Evolutionary conservation across 2,113 vertebrate species (phyloP).

Genomic region (Zapornia atra): DNA sequence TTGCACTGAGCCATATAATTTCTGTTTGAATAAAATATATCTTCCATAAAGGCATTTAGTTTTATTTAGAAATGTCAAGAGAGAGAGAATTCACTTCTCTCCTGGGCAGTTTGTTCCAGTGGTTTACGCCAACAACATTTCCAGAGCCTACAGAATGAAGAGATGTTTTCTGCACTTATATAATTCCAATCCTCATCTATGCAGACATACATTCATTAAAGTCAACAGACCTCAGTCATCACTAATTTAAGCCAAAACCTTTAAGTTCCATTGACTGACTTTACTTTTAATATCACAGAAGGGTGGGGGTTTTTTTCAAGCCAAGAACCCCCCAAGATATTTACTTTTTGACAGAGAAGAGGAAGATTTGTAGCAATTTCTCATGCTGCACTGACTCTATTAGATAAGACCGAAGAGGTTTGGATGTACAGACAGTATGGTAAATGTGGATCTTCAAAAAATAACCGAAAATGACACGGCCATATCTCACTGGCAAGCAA

Average conservation of each 20-base stretch:
- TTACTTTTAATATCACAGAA: background rate
- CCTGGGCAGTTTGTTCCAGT: constrained; percentile 57
- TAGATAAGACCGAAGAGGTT: background rate
- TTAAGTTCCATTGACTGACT: background rate
- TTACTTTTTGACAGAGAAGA: background rate
- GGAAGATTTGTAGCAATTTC: background rate
- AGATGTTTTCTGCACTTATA: constrained; percentile 35
- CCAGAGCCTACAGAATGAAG: constrained; percentile 41
- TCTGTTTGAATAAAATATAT: constrained; percentile 57
- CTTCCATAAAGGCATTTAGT: constrained; percentile 54
- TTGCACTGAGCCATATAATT: constrained; percentile 48
- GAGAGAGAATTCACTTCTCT: constrained; percentile 40
- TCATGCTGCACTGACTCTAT: background rate
- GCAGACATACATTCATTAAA: constrained; percentile 32
- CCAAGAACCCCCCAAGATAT: background rate
- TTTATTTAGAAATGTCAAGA: constrained; percentile 49
- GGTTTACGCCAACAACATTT: constrained; percentile 49
- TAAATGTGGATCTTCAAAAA: background rate
- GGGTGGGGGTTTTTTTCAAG: background rate
- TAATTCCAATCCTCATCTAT: constrained; percentile 9
- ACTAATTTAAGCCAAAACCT: constrained; percentile 4
- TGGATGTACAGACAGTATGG: background rate
- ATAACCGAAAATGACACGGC: background rate
- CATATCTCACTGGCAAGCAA: background rate
- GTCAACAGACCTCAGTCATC: constrained; percentile 4